These are phyloP conservation scores for Diaperis boleti DNA, from an alignment of 2,888 invertebrate species.

Conservation along the genomic window DNA sequence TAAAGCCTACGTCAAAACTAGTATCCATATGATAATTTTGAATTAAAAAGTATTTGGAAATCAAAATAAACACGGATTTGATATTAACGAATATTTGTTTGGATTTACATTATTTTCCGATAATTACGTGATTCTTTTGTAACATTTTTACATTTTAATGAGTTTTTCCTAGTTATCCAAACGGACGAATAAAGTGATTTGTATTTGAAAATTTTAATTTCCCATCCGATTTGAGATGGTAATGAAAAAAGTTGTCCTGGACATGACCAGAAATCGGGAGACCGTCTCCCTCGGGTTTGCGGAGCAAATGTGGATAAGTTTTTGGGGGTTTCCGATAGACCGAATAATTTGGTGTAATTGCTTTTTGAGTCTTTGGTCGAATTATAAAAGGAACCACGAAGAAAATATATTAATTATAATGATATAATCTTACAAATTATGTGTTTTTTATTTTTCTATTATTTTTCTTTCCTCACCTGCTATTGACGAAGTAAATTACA, in stretches of 20 bases:
- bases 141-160: slow-evolving; percentile 29
- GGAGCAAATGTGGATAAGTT: slow-evolving; percentile 36
- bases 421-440: too few species aligned
- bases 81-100: slow-evolving; percentile 3
- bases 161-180: slow-evolving; percentile 22
- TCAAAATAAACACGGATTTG: slow-evolving; percentile 21
- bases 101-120: slow-evolving; percentile 29
- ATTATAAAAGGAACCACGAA: too few species aligned
- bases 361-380: too few species aligned
- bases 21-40: not conserved
- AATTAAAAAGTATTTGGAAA: slow-evolving; percentile 16
- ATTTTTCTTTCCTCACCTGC: too few species aligned
- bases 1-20: not conserved
- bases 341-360: too few species aligned
- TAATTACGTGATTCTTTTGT: slow-evolving; percentile 23
- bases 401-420: too few species aligned
- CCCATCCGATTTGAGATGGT: slow-evolving; percentile 25
- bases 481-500: too few species aligned
- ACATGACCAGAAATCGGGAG: slow-evolving; percentile 26
- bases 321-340: slow-evolving; percentile 43
- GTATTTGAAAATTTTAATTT: slow-evolving; percentile 28
- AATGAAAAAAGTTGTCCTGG: slow-evolving; percentile 29
- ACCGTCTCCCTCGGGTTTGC: slow-evolving; percentile 14
- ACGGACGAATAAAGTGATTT: slow-evolving; percentile 11
- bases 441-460: too few species aligned